These are phyloP conservation scores for Todus mexicanus DNA, from an alignment of 2,797 vertebrate genomes.

Conservation along the genomic window DNA sequence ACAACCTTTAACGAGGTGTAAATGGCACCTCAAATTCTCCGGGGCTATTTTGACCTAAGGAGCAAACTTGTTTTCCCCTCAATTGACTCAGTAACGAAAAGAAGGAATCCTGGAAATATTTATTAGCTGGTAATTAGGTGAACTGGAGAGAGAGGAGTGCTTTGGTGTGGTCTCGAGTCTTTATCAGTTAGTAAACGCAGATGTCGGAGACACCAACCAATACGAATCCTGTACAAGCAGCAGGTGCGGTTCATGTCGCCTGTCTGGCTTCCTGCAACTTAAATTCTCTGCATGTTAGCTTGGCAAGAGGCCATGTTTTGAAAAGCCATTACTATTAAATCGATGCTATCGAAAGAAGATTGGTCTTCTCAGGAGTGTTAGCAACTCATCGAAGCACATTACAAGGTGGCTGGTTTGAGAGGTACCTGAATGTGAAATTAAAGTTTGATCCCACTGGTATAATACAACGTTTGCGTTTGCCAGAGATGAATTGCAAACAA, in stretches of 20 bases:
- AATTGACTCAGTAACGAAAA: not conserved
- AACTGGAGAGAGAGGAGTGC: not conserved
- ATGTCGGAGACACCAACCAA: not conserved
- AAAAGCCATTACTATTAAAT: conserved; percentile 32
- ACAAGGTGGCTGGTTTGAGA: conserved; percentile 5
- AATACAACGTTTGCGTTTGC: not conserved
- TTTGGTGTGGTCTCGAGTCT: not conserved
- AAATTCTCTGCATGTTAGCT: not conserved
- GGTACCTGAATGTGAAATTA: conserved; percentile 1
- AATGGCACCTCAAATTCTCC: not conserved
- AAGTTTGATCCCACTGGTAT: not conserved
- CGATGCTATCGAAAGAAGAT: conserved; percentile 17
- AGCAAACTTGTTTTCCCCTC: conserved; percentile 31
- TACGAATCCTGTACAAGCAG: not conserved
- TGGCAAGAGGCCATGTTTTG: not conserved
- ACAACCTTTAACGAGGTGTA: not conserved
- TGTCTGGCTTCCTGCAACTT: not conserved
- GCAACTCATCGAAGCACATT: conserved; percentile 15
- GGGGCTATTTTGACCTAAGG: not conserved
- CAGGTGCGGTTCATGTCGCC: not conserved
- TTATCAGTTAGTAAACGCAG: conserved; percentile 17
- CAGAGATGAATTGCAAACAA: not conserved
- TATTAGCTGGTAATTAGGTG: conserved; percentile 6
- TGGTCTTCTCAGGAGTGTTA: not conserved
- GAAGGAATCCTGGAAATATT: not conserved